Evolutionary conservation across 2,797 vertebrate genomes (phyloP), one percentile per base, ranked within the genome.

Genomic region (Cottoperca gobio): DNA sequence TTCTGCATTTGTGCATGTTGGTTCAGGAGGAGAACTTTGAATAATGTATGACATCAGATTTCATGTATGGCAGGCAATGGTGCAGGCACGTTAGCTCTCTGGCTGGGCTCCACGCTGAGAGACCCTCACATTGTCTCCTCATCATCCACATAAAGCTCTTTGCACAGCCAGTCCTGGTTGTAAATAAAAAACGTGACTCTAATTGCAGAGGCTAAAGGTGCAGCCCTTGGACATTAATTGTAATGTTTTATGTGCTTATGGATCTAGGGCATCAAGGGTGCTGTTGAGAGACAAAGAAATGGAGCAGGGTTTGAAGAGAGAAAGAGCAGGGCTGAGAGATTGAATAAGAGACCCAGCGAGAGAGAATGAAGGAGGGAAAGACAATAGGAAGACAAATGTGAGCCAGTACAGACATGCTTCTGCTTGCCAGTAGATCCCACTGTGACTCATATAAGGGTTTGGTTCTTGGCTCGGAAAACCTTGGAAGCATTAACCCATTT

Each of bases 381-480:
- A 90, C 84, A 89, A 84, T 86, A 48, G 82, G 60, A 84, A 81
- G 74, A 81, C 64, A 81, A 85, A 78, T 54, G 42, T 65, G 62
- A 76, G 86, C 83, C 88, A 90, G 81, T 55, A 66, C 78, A 90
- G 75, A 88, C 80, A 69, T 76, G 82, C 31, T 48, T 71, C 39
- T 68, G 79, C 69, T 52, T 88, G 85, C 89, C 93, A 91, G 86
- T 83, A 5, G 67, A 88, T 90, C 87, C 88, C 87, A 83, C 83
- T 76, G 89, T 87, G 93, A 90, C 84, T 89, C 87, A 88, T 83
- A 86, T 82, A 86, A 76, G 81, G 74, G 80, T 65, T 33, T 86
- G 64, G 80, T 73, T 88, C 64, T 88, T 90, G 85, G 88, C 87
- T 78, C 19, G 3, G 45, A 43, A 66, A 78, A 39, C 14, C 33